Evolutionary conservation across 1,140 invertebrate genomes (phyloP).

Genomic region (Bombus sibiricus): DNA sequence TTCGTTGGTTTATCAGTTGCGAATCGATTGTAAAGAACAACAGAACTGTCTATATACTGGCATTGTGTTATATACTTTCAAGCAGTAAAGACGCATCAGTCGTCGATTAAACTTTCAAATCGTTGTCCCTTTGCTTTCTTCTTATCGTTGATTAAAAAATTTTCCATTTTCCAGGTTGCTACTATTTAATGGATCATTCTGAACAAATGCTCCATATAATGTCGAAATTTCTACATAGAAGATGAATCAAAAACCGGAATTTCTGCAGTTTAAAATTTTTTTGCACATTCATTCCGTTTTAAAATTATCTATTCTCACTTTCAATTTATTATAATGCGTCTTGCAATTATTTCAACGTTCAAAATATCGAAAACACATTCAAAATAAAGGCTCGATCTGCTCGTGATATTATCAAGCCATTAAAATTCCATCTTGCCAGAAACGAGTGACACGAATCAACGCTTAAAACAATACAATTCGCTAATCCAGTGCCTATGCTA

Average conservation of each 20-base stretch:
- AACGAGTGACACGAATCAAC: neutral
- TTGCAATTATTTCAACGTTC: neutral
- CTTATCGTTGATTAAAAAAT: neutral
- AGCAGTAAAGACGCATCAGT: neutral
- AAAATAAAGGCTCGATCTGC: neutral
- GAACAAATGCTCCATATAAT: neutral
- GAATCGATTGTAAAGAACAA: conserved; percentile 42
- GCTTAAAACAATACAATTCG: neutral
- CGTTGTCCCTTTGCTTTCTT: too few species aligned
- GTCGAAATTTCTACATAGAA: neutral
- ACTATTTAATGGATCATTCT: neutral
- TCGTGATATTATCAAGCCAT: neutral
- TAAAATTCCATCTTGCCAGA: neutral
- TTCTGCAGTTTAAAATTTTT: neutral
- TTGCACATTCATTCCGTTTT: too few species aligned
- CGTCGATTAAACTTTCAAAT: neutral
- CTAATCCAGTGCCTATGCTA: neutral
- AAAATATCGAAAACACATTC: neutral
- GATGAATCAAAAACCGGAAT: neutral
- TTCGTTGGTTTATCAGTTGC: conserved; percentile 52
- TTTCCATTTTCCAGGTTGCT: neutral
- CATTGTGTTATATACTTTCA: conserved; percentile 6
- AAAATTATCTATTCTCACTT: too few species aligned
- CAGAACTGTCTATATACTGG: neutral
- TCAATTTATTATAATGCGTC: too few species aligned